A percentile compares a stretch with the other conserved stretches of the same genome.
Conservation (phyloP, 2,113 vertebrate species). For the Pterocles orientalis region DNA sequence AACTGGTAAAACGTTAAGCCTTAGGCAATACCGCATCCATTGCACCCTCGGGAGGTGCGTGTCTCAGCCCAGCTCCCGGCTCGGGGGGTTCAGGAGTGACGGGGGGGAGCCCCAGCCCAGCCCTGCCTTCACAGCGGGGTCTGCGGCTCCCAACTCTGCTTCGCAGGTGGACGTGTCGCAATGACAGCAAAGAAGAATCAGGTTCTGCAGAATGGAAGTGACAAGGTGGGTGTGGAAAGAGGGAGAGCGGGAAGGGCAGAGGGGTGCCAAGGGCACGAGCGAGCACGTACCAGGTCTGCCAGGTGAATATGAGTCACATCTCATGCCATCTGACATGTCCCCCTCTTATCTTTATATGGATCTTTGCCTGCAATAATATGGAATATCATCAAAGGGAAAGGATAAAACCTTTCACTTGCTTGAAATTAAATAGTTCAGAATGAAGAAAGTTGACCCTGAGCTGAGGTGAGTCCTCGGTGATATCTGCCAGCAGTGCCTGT, state of each 20-base stretch:
- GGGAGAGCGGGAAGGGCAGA: not conserved
- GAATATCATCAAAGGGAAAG: not conserved
- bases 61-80: not conserved
- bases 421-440: not conserved
- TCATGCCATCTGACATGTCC: rapidly evolving
- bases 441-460: not conserved
- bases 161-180: constrained; percentile 11
- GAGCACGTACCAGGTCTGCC: not conserved
- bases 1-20: not conserved
- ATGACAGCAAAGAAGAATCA: constrained; percentile 65
- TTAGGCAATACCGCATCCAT: not conserved
- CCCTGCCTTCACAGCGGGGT: not conserved
- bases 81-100: not conserved
- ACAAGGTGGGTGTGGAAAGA: constrained; percentile 55
- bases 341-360: not conserved
- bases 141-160: not conserved
- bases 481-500: not conserved
- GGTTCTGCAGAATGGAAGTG: constrained; percentile 57
- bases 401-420: not conserved
- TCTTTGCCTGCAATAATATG: not conserved
- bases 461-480: not conserved
- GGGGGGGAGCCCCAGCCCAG: not conserved
- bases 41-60: not conserved
- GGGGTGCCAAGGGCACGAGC: not conserved
- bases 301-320: not conserved